Base-by-base conservation (phyloP, 2,113 vertebrate genomes). In the Mirounga angustirostris region DNA sequence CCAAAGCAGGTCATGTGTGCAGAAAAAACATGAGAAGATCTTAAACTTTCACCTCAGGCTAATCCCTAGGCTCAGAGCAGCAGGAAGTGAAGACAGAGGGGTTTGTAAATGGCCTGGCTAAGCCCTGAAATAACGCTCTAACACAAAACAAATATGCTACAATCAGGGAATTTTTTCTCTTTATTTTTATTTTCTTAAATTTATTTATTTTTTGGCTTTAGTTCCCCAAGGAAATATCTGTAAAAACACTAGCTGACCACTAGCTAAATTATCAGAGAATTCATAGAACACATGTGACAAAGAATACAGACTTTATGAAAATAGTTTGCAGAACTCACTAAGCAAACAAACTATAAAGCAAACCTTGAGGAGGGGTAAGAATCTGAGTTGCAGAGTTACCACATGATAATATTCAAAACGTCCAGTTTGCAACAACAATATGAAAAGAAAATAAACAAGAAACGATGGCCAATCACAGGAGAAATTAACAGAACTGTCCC, bases 141-240 rank as follows among this genome's bases (percentile, higher is more conserved):
- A 91, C 21, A 40, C 10, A 91, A 14, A 50, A 14, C 9, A 78
- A 86, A 76, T 93, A 18, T 54, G 13, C n/a, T 54, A 61, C 52
- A 1, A 54, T 67, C 59, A 61, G 33, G 79, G 24, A 79, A 28
- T 22, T 16, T 36, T 30, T 81, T 59, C 15, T 59, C 58, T 83
- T 43, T n/a, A 16, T 36, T 82, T 88, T 81, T 96, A 40, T 16
- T n/a, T 76, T 76, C 10, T n/a, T 18, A 69, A 58, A 69, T 69
- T 69, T 8, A 28, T 56, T 28, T 18, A 22, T 22, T 50, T 54
- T 63, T 40, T 80, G 1, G 4, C 28, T 50, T 15, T 22, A 73
- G 15, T 54, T 94, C 59, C 15, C 59, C 18, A 86, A 81, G 21
- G 19, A 92, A 94, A 81, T 93, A 19, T 86, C 21, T 97, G 13